Base-by-base conservation (phyloP, 1,140 invertebrate species). In the Eriosoma lanigerum region DNA sequence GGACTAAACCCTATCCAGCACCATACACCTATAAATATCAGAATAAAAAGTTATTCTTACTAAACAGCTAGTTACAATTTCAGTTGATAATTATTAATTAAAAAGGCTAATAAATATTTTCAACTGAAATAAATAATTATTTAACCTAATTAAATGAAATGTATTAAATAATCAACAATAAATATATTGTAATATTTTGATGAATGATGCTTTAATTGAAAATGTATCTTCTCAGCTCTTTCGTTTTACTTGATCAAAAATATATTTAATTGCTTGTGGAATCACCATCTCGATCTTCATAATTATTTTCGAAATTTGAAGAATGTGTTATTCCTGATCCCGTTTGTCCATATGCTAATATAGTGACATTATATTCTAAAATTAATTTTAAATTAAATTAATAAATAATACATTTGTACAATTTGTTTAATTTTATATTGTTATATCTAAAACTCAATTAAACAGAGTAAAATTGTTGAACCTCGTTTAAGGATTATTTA, bases 291-390 rank as follows among this genome's bases (percentile, higher is more conserved):
- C 89, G 89, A 38, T 89, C 89, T 38, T 89, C 88, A 48, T 64
- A 93, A 2, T 92, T 86, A 78, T 92, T 89, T 48, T 86, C 86
- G 82, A 92, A 93, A 81, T 90, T 89, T 0, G 95, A 96, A 0
- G 94, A 93, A 86, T 92, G 91, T 0, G 95, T 98, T 86, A 97
- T 98, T 0, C 96, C 95, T 83, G 94, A 95, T 12, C 95, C 95
- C 4, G 96, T 98, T 86, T 97, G 96, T 1, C 96, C 96, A 87
- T 98, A 98, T 0, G 96, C 96, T 54, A 96, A 84, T 82, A 96
- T 93, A 19, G 96, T 98, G 0, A 96, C 92, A 89, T 98, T 98
- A 84, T 94, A 96, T 9, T 93, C 92, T 92, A 83, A 76, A 84
- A 84, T 83, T 38, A 48, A 46, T 46, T 72, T 50, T 8, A 38